Evolutionary conservation across 2,113 vertebrate species (phyloP).

Genomic region (Lonchura striata): DNA sequence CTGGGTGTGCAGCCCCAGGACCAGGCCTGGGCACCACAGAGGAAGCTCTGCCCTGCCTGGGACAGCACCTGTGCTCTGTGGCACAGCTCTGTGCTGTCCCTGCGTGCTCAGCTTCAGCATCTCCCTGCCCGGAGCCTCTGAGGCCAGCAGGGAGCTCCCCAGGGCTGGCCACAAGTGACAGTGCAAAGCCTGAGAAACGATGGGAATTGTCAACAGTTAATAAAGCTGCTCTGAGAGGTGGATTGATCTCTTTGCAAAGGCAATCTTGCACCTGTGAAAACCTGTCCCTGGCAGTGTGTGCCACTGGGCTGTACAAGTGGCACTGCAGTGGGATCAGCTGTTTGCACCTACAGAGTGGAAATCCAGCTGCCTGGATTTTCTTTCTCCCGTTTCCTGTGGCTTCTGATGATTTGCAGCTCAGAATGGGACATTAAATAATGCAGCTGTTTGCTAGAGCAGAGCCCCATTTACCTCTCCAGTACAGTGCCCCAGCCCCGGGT

Average conservation of each 20-base stretch:
- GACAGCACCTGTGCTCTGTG: too few relatives aligned
- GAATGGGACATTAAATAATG: neutral
- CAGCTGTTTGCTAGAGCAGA: neutral
- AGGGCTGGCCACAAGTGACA: neutral
- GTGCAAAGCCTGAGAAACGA: constrained; percentile 13
- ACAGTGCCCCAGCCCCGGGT: neutral
- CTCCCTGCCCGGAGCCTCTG: neutral
- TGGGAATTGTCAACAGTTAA: constrained; percentile 52
- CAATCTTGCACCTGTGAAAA: constrained; percentile 27
- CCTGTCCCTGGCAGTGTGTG: neutral
- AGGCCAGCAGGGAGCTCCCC: neutral
- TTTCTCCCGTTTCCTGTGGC: neutral
- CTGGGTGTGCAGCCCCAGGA: neutral
- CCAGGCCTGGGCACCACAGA: neutral
- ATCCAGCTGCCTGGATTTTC: neutral
- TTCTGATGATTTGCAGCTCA: neutral
- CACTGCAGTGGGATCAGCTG: neutral
- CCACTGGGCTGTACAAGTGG: neutral
- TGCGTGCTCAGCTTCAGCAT: neutral
- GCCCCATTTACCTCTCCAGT: neutral
- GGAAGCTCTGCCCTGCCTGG: neutral
- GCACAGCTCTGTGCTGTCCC: neutral
- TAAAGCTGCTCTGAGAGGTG: constrained; percentile 30
- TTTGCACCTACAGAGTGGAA: neutral
- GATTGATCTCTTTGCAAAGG: constrained; percentile 25